These are phyloP conservation scores for Phrixothrix hirtus DNA, from an alignment of 2,888 invertebrate species.

Conservation along the genomic window DNA sequence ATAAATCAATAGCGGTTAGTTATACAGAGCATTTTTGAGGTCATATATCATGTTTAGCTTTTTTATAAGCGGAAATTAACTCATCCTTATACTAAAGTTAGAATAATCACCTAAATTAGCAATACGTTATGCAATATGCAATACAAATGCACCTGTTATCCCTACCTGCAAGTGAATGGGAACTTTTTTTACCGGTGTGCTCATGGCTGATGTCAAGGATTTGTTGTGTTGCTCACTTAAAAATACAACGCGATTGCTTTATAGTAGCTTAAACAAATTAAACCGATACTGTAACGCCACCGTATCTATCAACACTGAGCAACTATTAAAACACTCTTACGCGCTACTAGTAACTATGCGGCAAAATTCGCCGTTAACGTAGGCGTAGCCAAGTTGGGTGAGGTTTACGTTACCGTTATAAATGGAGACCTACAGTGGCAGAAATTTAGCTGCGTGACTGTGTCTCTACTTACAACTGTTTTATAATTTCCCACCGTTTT, in stretches of 20 bases:
- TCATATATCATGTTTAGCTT: too few relatives aligned
- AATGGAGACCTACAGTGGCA: slow-evolving; percentile 11
- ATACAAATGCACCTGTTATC: slow-evolving; percentile 25
- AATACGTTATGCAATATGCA: slow-evolving; percentile 24
- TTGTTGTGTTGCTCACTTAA: slow-evolving; percentile 4
- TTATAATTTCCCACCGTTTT: too few relatives aligned
- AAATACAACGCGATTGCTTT: slow-evolving; percentile 7
- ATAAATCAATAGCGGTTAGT: too few relatives aligned
- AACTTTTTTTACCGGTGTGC: slow-evolving; percentile 90
- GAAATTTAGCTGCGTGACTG: slow-evolving; percentile 2
- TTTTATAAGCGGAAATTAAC: slow-evolving; percentile 12
- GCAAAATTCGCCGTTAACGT: slow-evolving; percentile 19
- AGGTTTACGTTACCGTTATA: slow-evolving; percentile 27
- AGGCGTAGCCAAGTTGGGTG: slow-evolving; percentile 20
- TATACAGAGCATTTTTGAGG: too few relatives aligned
- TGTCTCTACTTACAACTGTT: too few relatives aligned
- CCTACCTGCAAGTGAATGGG: slow-evolving; percentile 91
- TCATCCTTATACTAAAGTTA: slow-evolving; percentile 7
- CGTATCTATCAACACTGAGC: neutral
- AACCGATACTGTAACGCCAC: neutral
- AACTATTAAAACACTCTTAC: slow-evolving; percentile 4
- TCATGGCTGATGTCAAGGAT: slow-evolving; percentile 55
- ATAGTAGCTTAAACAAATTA: slow-evolving; percentile 8
- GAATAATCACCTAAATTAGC: slow-evolving; percentile 12
- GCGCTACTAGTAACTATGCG: slow-evolving; percentile 12